Percentiles rank a stretch among this genome's conserved stretches.
phyloP scores from a whole-genome alignment of 2,888 invertebrate species.

The Gastrophysa polygoni region DNA sequence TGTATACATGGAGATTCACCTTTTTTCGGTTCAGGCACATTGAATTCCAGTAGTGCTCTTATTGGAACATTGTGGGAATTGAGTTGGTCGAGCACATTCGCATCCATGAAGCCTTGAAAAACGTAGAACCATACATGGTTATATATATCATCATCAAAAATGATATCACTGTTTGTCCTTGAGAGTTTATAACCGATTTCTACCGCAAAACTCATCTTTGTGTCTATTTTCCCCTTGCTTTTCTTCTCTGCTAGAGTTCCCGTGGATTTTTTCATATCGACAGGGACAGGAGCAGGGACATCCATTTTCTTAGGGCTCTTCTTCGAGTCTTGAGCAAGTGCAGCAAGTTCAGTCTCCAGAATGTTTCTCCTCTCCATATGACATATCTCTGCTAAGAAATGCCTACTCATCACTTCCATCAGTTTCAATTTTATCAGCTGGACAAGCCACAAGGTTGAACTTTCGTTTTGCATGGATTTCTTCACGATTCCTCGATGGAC shows the following conservation, averaged over 20 bases:
- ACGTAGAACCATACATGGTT: constrained; percentile 43
- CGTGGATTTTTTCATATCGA: neutral
- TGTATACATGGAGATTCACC: neutral
- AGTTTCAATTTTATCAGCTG: constrained; percentile 44
- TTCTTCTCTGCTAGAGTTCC: constrained; percentile 13
- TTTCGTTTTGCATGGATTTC: neutral
- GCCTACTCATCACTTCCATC: constrained; percentile 43
- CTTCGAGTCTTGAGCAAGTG: constrained; percentile 35
- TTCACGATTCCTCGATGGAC: constrained; percentile 12
- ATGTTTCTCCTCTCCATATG: constrained; percentile 36
- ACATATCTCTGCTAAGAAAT: constrained; percentile 35
- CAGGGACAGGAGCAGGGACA: neutral
- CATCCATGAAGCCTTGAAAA: constrained; percentile 40
- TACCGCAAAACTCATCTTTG: neutral
- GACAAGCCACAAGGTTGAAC: constrained; percentile 26
- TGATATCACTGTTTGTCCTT: constrained; percentile 35
- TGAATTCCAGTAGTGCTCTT: constrained; percentile 38
- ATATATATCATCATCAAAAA: constrained; percentile 42
- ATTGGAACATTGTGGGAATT: constrained; percentile 34
- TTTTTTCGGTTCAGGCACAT: neutral
- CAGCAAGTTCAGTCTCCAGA: constrained; percentile 35
- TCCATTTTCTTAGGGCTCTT: constrained; percentile 27
- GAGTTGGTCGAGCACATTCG: constrained; percentile 34
- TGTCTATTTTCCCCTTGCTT: constrained; percentile 9
- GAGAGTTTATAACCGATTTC: neutral